phyloP scores from a whole-genome alignment of 2,888 invertebrate species.

The Tenthredo distinguenda region DNA sequence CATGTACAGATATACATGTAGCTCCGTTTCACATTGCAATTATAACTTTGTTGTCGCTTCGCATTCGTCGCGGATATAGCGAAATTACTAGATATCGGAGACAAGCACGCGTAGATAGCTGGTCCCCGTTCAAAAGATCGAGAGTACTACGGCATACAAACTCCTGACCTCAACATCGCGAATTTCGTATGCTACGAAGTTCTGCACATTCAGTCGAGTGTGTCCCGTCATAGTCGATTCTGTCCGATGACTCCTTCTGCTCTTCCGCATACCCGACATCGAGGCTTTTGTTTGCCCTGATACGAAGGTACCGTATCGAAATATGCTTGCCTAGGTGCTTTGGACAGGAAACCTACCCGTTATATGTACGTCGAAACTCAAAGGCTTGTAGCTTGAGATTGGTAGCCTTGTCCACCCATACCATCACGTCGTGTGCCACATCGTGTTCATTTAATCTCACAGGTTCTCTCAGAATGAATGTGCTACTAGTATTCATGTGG shows the following conservation, averaged over 20 bases:
- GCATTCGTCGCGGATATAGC: not conserved
- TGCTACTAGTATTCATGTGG: not conserved
- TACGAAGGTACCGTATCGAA: not conserved
- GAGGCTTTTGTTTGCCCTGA: not conserved
- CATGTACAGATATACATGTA: not conserved
- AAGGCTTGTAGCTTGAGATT: slow-evolving; percentile 47
- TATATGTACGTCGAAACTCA: slow-evolving; percentile 34
- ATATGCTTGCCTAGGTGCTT: not conserved
- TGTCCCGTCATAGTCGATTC: not conserved
- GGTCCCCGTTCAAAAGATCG: not conserved
- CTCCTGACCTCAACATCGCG: not conserved
- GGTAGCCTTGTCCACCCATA: slow-evolving; percentile 26
- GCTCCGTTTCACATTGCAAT: not conserved
- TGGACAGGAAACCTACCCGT: not conserved
- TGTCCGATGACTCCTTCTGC: slow-evolving; percentile 7
- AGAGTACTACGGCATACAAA: not conserved
- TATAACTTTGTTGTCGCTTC: not conserved
- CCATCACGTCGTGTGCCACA: not conserved
- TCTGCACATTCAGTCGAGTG: not conserved
- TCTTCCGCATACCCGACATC: not conserved
- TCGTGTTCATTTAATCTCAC: slow-evolving; percentile 46
- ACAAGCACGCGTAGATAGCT: not conserved
- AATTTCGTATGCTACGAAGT: not conserved
- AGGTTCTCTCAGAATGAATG: slow-evolving; percentile 11
- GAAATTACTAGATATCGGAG: not conserved